phyloP scores from a whole-genome alignment of 2,797 vertebrate genomes.

The Urophycis tenuis region DNA sequence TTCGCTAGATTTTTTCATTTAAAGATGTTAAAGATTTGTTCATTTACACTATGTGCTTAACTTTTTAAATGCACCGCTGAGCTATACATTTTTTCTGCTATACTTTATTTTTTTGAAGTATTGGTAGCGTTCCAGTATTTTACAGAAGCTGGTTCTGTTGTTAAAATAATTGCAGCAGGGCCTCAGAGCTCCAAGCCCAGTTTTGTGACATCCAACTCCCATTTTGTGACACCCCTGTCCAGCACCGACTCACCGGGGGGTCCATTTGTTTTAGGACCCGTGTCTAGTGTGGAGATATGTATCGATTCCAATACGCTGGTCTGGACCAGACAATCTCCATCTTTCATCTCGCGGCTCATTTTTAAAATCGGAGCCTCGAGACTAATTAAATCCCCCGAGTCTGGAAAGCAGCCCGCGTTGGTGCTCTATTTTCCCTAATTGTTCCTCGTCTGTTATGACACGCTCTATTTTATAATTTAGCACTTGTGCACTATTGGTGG shows the following conservation, averaged over 20 bases:
- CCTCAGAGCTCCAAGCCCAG: neutral
- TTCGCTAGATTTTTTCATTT: too few species aligned
- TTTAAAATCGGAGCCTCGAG: neutral
- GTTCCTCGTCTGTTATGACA: too few species aligned
- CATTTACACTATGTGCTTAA: too few species aligned
- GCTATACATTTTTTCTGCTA: neutral
- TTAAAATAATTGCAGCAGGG: neutral
- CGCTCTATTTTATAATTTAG: too few species aligned
- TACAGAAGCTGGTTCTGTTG: too few species aligned
- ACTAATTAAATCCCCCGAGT: neutral
- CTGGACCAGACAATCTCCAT: neutral
- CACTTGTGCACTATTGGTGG: too few species aligned
- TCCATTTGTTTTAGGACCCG: neutral
- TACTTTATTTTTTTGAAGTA: neutral
- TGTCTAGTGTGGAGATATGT: conserved; percentile 1
- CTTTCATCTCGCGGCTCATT: neutral
- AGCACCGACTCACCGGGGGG: too few species aligned
- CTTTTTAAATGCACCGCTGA: neutral
- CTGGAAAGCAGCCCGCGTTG: neutral
- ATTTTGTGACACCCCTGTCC: too few species aligned
- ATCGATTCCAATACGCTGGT: neutral
- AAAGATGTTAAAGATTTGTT: too few species aligned
- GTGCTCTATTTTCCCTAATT: too few species aligned
- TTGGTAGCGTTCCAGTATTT: neutral
- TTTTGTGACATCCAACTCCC: too few species aligned